Base-by-base conservation (phyloP, 2,797 vertebrate genomes). In the Petrocephalus schoutedeni region DNA sequence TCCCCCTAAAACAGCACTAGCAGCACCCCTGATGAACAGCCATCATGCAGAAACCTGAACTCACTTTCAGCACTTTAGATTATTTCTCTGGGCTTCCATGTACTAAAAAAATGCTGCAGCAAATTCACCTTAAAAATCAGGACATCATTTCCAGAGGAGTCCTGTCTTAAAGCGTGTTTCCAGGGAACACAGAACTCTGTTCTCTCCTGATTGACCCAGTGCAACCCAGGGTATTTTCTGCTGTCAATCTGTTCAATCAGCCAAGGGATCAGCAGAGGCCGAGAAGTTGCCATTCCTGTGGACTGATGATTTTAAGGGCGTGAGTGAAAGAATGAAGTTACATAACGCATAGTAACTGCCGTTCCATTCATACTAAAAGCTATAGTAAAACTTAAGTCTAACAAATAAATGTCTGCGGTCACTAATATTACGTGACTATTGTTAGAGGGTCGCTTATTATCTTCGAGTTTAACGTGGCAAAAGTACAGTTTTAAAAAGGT, bases 101-200 rank as follows among this genome's bases (percentile, higher is more conserved):
- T 2, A 84, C 2, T 45, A 53, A 51, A 84, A 51, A 12, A 23
- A 28, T 16, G n/a, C 21, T 28, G 45, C 80, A 84, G 80, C 49
- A 8, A 9, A 54, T 57, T 86, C 87, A 97, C 97, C 96, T 96
- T 96, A 89, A 98, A 98, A 87, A 98, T 96, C 49, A 95, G 93
- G n/a, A 94, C 91, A 90, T 98, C 97, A 0, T 90, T 90, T 28
- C 91, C 56, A 1, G 94, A 95, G 9, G 95, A 93, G 89, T 98
- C 97, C 87, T 97, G 96, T 58, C 97, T 94, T 84, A 97, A 89
- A 9, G 92, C 95, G 0, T 98, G 97, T 88, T 98, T 98, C 97
- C 97, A 98, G 0, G 97, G 96, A 86, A 98, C 92, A 83, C 93
- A 94, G 93, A 98, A 98, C 89, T 92, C 93, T 0, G 93, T 96